Conservation (phyloP, 1,140 invertebrate species). For the Leptinotarsa defecta region DNA sequence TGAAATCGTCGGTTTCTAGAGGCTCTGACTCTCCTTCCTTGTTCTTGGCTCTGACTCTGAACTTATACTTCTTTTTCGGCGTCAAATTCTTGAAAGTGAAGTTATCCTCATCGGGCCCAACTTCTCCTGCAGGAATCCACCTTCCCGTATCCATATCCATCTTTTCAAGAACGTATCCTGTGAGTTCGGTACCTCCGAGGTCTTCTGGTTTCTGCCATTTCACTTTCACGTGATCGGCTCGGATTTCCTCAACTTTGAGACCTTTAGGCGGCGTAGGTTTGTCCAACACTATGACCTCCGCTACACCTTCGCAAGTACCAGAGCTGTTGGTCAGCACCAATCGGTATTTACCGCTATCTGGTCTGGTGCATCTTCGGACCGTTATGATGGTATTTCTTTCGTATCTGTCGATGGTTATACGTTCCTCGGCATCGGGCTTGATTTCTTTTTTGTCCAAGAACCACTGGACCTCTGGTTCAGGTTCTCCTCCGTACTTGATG, state of each 20-base stretch:
- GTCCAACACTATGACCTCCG: slow-evolving; percentile 89
- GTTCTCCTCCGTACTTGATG: slow-evolving; percentile 93
- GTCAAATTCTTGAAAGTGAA: slow-evolving; percentile 92
- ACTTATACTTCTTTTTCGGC: slow-evolving; percentile 97
- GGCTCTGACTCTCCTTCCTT: slow-evolving; percentile 98
- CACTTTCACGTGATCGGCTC: slow-evolving; percentile 89
- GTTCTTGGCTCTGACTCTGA: slow-evolving; percentile 97
- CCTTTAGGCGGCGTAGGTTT: slow-evolving; percentile 85
- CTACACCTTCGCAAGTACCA: slow-evolving; percentile 79
- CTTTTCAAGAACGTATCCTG: slow-evolving; percentile 96
- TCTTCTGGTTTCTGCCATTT: slow-evolving; percentile 95
- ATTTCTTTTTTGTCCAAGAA: slow-evolving; percentile 72
- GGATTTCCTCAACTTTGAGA: slow-evolving; percentile 83
- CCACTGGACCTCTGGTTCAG: slow-evolving; percentile 91
- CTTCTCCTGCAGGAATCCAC: slow-evolving; percentile 90
- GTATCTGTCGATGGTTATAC: slow-evolving; percentile 86
- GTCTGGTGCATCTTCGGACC: slow-evolving; percentile 80
- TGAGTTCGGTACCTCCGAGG: slow-evolving; percentile 89
- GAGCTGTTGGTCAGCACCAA: slow-evolving; percentile 82
- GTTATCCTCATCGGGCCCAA: slow-evolving; percentile 77
- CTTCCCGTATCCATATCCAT: slow-evolving; percentile 91
- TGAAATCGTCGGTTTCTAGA: slow-evolving; percentile 85
- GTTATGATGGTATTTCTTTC: slow-evolving; percentile 90
- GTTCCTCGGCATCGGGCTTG: slow-evolving; percentile 66
- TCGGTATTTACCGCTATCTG: slow-evolving; percentile 91